These are phyloP conservation scores for Gallinago stenura DNA, from an alignment of 2,797 vertebrate species.

Conservation along the genomic window DNA sequence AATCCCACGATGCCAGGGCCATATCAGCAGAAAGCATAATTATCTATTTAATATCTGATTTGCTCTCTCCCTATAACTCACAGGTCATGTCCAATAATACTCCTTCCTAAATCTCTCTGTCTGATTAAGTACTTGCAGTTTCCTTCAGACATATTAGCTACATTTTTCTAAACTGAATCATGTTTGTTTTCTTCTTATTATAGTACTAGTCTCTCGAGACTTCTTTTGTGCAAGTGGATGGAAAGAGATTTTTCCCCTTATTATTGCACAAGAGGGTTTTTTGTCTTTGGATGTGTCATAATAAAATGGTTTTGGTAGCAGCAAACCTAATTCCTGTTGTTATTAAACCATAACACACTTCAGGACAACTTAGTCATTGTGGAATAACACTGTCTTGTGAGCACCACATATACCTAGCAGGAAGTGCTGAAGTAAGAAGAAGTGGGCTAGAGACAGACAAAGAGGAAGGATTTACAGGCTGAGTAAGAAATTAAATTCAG, in stretches of 20 bases:
- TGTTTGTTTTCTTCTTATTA: conserved; percentile 66
- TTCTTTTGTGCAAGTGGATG: conserved; percentile 50
- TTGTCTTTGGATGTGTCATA: conserved; percentile 55
- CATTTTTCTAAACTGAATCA: conserved; percentile 66
- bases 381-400: conserved; percentile 36
- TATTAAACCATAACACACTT: conserved; percentile 59
- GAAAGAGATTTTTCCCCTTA: conserved; percentile 46
- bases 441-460: not conserved
- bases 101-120: not conserved
- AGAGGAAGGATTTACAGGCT: not conserved
- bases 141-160: conserved; percentile 41
- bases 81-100: not conserved
- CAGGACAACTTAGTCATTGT: conserved; percentile 63
- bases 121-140: conserved; percentile 37
- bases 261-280: conserved; percentile 68
- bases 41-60: not conserved
- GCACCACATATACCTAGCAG: conserved; percentile 9
- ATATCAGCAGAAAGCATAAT: not conserved
- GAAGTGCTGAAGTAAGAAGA: conserved; percentile 30
- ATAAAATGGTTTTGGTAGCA: conserved; percentile 61
- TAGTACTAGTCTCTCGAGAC: conserved; percentile 33
- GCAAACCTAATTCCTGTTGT: conserved; percentile 60
- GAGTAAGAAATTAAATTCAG: not conserved
- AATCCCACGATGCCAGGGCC: not conserved
- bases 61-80: not conserved